Evolutionary conservation across 53 echinoderm and acorn worm species (phyloP).

Genomic region (Antedon mediterranea): DNA sequence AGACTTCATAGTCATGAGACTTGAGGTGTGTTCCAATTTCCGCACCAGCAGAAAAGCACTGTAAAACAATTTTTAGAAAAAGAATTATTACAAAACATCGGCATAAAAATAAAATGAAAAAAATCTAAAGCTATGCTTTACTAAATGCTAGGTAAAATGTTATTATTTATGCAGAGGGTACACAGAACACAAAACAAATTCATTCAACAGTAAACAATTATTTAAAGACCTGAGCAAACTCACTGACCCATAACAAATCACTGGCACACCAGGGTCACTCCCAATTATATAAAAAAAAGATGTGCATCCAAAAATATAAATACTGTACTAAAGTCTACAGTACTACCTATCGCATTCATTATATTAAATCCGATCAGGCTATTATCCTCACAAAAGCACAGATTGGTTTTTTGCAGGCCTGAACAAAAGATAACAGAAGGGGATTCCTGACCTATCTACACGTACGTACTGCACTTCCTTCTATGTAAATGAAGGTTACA

Average conservation of each 20-base stretch:
- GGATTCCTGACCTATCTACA: background rate
- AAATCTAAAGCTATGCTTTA: too few relatives aligned
- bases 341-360: background rate
- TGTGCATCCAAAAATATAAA: too few relatives aligned
- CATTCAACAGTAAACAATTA: too few relatives aligned
- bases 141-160: too few relatives aligned
- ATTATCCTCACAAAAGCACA: too few relatives aligned
- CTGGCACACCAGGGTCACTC: background rate
- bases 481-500: slow-evolving; percentile 4
- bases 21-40: slow-evolving; percentile 67
- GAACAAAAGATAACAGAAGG: background rate
- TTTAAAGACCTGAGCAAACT: background rate
- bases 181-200: too few relatives aligned
- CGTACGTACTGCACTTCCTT: background rate
- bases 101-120: too few relatives aligned
- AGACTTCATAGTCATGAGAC: slow-evolving; percentile 82
- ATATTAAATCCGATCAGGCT: background rate
- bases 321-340: too few relatives aligned
- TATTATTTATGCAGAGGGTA: too few relatives aligned
- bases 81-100: too few relatives aligned
- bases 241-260: background rate
- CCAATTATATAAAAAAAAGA: too few relatives aligned
- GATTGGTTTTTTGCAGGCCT: background rate
- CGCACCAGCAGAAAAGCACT: slow-evolving; percentile 93
- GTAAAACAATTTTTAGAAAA: slow-evolving; percentile 16